Evolutionary conservation across 2,888 invertebrate species (phyloP), one percentile per base, ranked within the genome.

Genomic region (Ecdyonurus torrentis): DNA sequence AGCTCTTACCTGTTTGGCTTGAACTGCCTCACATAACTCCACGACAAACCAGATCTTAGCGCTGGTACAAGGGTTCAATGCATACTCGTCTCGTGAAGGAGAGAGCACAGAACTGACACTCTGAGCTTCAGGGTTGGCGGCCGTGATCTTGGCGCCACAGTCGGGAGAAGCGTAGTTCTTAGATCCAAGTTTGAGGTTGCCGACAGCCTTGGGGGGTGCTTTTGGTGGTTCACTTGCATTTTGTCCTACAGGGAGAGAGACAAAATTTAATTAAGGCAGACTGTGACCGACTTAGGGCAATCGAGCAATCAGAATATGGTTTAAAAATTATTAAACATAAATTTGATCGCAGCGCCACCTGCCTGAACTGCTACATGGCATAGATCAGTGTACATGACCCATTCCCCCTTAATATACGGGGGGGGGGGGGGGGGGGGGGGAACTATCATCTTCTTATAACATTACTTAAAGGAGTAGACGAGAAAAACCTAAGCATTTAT

Each of bases 151-250:
- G 0, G 99, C 96, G 0, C 98, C 98, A 77, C 99, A 99, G 71
- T 94, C 95, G 2, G 89, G 87, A 0, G 95, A 92, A 1, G 98
- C 98, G 75, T 96, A 98, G 75, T 99, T 99, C 74, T 94, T 94
- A 68, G 88, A 85, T 65, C 88, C 81, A 67, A 87, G 74, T 73
- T 89, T 88, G 66, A 83, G 25, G 60, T 24, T 60, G 23, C 65
- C 60, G 19, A 59, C 23, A 3, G 63, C 24, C 25, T 59, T 61
- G 20, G 59, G 23, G 15, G 25, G 59, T 25, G 59, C 23, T 52
- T 20, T 55, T 5, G 55, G 55, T 5, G 22, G 22, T n/a, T 55
- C 55, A n/a, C 87, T 85, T 68, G 82, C 81, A 71, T 87, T 87
- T 61, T 82, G 78, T 67, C 82, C 83, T 70, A 77, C 81, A 75